Percentiles rank a stretch among this genome's conserved stretches.
Conservation (phyloP, 92 coral and sea anemone genomes). For the Palythoa caribaeorum region DNA sequence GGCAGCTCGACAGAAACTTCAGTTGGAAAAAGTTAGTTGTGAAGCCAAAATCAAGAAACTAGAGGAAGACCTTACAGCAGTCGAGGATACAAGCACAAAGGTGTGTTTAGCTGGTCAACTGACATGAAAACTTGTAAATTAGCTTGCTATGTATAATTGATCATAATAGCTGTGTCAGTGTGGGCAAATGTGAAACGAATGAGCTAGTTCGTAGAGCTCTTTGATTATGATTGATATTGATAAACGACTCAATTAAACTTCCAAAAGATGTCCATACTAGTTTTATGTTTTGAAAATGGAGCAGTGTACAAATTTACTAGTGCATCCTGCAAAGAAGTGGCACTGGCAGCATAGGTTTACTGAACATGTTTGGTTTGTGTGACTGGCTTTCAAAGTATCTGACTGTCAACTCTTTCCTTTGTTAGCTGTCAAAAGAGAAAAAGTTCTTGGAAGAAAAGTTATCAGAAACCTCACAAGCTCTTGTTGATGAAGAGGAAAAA, state of each 20-base stretch:
- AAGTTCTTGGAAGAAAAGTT: conserved; percentile 94
- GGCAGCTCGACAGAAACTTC: conserved; percentile 94
- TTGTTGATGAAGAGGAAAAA: conserved; percentile 97
- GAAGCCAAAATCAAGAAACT: conserved; percentile 96
- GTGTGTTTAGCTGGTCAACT: conserved; percentile 33
- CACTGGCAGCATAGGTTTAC: neutral
- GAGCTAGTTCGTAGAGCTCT: too few species aligned
- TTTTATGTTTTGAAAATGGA: too few species aligned
- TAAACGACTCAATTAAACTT: too few species aligned
- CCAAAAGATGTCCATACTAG: too few species aligned
- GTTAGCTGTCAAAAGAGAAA: conserved; percentile 86
- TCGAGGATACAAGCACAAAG: conserved; percentile 93
- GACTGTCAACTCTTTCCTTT: neutral
- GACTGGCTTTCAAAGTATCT: neutral
- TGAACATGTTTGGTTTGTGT: neutral
- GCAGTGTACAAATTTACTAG: too few species aligned
- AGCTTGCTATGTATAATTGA: too few species aligned
- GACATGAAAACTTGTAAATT: too few species aligned
- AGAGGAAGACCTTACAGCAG: conserved; percentile 89
- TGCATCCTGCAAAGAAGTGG: too few species aligned
- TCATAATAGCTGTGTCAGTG: too few species aligned
- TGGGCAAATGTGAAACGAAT: too few species aligned
- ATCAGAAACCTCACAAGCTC: conserved; percentile 77
- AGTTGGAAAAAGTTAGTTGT: conserved; percentile 92
- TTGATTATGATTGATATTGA: too few species aligned